These are phyloP conservation scores for Silvanus unidentatus DNA, from an alignment of 2,888 invertebrate genomes.

Conservation along the genomic window DNA sequence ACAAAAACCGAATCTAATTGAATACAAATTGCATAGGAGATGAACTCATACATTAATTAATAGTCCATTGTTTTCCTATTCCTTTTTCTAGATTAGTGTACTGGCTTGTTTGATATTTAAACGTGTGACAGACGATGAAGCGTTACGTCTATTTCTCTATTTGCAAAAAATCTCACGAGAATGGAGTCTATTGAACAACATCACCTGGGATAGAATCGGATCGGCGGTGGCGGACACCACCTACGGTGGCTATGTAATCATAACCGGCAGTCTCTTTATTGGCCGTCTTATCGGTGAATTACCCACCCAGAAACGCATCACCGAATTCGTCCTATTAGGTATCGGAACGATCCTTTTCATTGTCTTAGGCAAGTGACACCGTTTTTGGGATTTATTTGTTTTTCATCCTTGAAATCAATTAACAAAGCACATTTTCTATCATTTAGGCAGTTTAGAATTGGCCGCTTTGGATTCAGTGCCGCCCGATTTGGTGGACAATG, in stretches of 20 bases:
- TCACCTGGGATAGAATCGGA: conserved; percentile 68
- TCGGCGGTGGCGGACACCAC: conserved; percentile 61
- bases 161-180: conserved; percentile 67
- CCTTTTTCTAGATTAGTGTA: conserved; percentile 62
- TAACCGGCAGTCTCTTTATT: conserved; percentile 61
- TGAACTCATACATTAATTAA: too few relatives aligned
- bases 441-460: conserved; percentile 60
- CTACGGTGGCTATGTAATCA: conserved; percentile 65
- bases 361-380: conserved; percentile 48
- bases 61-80: conserved; percentile 18
- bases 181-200: conserved; percentile 68
- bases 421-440: neutral
- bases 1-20: too few relatives aligned
- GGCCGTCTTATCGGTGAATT: conserved; percentile 62
- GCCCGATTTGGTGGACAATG: conserved; percentile 61
- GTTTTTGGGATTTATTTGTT: neutral
- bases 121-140: conserved; percentile 67
- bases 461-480: conserved; percentile 69
- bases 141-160: conserved; percentile 59
- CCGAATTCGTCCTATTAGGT: conserved; percentile 65
- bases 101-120: conserved; percentile 63
- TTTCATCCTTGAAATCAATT: neutral
- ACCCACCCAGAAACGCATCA: conserved; percentile 54
- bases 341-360: conserved; percentile 65
- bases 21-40: too few relatives aligned